A percentile compares a stretch with the other conserved stretches of the same genome.
Evolutionary conservation across 2,888 invertebrate species (phyloP).

Genomic region (Chydorus sphaericus): DNA sequence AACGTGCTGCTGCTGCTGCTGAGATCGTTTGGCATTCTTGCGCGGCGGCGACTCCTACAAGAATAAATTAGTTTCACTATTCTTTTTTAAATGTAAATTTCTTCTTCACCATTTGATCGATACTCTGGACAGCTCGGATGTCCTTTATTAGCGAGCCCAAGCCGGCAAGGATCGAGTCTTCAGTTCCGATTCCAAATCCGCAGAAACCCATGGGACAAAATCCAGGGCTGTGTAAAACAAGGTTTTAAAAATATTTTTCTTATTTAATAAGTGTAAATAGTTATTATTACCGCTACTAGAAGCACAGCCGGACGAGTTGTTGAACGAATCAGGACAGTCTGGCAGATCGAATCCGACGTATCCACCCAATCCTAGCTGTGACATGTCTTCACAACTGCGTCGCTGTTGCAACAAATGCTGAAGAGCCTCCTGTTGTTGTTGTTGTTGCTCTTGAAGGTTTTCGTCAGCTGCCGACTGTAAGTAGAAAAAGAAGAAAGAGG

Average conservation of each 20-base stretch:
- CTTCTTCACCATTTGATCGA: too few relatives aligned
- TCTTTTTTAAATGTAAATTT: too few relatives aligned
- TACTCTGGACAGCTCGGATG: not conserved
- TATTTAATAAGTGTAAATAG: not conserved
- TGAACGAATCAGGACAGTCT: constrained; percentile 1
- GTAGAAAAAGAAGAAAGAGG: too few relatives aligned
- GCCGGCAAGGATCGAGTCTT: constrained; percentile 55
- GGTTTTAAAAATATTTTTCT: not conserved
- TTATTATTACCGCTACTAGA: constrained; percentile 6
- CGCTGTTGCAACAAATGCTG: not conserved
- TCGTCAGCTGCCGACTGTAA: not conserved
- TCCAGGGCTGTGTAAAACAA: too few relatives aligned
- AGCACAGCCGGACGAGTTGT: not conserved
- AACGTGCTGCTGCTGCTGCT: too few relatives aligned
- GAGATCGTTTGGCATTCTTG: too few relatives aligned
- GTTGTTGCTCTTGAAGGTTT: not conserved
- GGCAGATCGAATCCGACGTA: constrained; percentile 13
- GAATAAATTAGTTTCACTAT: too few relatives aligned
- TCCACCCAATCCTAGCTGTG: constrained; percentile 4
- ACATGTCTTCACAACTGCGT: constrained; percentile 12
- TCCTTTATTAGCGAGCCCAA: constrained; percentile 39
- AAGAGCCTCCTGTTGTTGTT: not conserved
- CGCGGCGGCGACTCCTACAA: too few relatives aligned
- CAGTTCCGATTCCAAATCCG: too few relatives aligned
- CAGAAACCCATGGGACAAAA: too few relatives aligned